These are phyloP conservation scores for Amia ocellicauda DNA, from an alignment of 2,113 vertebrate species.

Conservation along the genomic window DNA sequence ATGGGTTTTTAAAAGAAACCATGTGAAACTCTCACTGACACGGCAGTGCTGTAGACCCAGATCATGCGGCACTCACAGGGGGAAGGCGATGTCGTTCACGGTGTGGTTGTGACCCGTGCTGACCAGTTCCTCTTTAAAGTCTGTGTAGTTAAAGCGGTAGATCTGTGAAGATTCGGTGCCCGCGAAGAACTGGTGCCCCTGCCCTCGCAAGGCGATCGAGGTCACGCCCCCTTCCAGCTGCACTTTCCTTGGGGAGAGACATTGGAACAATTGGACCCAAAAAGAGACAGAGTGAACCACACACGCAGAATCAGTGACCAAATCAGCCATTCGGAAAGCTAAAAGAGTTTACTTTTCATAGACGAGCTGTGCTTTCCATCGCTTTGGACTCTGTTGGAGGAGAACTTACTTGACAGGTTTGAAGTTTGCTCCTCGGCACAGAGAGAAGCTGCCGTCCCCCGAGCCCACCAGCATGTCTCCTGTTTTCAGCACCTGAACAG, in stretches of 20 bases:
- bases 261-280: not conserved
- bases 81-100: constrained; percentile 68
- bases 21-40: too few species aligned
- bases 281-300: not conserved
- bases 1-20: too few species aligned
- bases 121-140: constrained; percentile 77
- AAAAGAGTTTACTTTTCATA: not conserved
- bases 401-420: constrained; percentile 74
- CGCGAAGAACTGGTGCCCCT: constrained; percentile 74
- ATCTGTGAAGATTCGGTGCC: constrained; percentile 77
- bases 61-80: constrained; percentile 64
- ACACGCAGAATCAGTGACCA: not conserved
- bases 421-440: constrained; percentile 74
- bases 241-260: constrained; percentile 57
- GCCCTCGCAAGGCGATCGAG: constrained; percentile 70
- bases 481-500: constrained; percentile 66
- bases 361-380: not conserved
- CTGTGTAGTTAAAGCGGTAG: constrained; percentile 58
- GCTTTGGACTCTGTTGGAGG: not conserved
- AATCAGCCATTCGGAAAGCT: not conserved
- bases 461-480: constrained; percentile 77
- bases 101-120: constrained; percentile 69
- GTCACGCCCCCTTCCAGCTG: constrained; percentile 75
- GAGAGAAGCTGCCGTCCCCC: constrained; percentile 71
- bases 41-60: too few species aligned